Evolutionary conservation across 2,797 vertebrate species (phyloP), one percentile per base, ranked within the genome.

Genomic region (Silurus lanzhouensis): DNA sequence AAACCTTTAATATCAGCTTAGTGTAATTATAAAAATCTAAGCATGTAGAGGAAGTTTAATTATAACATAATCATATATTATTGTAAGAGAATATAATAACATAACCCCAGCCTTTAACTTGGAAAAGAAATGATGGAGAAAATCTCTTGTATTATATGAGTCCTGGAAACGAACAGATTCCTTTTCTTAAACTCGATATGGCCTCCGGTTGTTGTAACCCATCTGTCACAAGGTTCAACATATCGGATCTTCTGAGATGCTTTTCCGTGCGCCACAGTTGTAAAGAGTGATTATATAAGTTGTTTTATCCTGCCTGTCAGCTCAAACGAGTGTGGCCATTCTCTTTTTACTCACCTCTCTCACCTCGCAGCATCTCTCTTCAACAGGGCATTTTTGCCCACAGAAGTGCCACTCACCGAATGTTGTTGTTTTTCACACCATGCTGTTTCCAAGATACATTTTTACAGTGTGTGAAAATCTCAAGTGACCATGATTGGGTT

Each of bases 11-110:
- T 22, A 55, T 81, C 25, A 55, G n/a, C 5, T 12, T 10, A 10
- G 46, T 52, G 66, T 81, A 19, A 81, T 81, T 78, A 6, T 8
- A 64, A 63, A 64, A 64, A n/a, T 66, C 78, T 81, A 61, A 66
- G 78, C n/a, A 81, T 81, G 61, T 22, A 14, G 66, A 81, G 19
- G n/a, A 66, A 10, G 38, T 80, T 19, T 1, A n/a, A 19, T 19
- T 46, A 38, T 2, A 8, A 60, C 38, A 52, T 52, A 52, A 6
- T 52, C 6, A 52, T 52, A 52, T 52, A 10, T 52, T 52, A 52
- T 52, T 52, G 9, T 52, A 52, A 52, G 9, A 9, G 6, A 52
- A 52, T 52, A 52, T 52, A 52, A 52, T 52, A 52, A 52, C 9
- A 52, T 19, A 76, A 6, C 20, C 22, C 10, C 5, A 76, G 52